These are phyloP conservation scores for Helicoverpa armigera DNA, from an alignment of 1,140 invertebrate species.

Conservation along the genomic window DNA sequence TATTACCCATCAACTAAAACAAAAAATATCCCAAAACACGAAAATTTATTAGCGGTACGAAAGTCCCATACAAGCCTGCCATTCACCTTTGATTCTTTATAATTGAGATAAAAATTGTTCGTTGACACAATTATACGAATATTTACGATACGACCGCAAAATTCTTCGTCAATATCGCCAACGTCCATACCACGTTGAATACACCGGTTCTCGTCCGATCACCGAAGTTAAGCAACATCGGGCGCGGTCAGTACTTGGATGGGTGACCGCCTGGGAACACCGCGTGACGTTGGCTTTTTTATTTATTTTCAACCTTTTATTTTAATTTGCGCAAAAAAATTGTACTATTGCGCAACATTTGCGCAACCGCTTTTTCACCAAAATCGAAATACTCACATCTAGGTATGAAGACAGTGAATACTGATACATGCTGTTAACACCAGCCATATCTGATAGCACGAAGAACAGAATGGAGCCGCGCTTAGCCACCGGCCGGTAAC, in stretches of 20 bases:
- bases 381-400: constrained; percentile 80
- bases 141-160: background rate
- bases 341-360: too few relatives aligned
- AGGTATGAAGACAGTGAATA: constrained; percentile 94
- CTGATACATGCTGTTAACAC: constrained; percentile 96
- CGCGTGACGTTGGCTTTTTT: constrained; percentile 60
- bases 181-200: constrained; percentile 34
- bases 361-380: too few relatives aligned
- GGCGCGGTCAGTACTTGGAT: constrained; percentile 58
- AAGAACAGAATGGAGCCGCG: constrained; percentile 96
- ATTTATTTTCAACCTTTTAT: background rate
- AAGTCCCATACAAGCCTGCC: too few relatives aligned
- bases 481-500: constrained; percentile 93
- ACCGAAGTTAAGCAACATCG: constrained; percentile 63
- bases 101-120: too few relatives aligned
- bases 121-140: too few relatives aligned
- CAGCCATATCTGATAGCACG: constrained; percentile 94
- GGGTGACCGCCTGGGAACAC: constrained; percentile 60
- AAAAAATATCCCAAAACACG: too few relatives aligned
- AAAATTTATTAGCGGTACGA: too few relatives aligned
- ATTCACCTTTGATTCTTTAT: too few relatives aligned
- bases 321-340: background rate
- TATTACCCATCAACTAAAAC: too few relatives aligned
- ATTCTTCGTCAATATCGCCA: background rate
- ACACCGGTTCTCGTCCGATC: constrained; percentile 58